Percentiles rank a stretch among this genome's conserved stretches.
phyloP scores from a whole-genome alignment of 2,113 vertebrate species.

The Bothrops jararaca region DNA sequence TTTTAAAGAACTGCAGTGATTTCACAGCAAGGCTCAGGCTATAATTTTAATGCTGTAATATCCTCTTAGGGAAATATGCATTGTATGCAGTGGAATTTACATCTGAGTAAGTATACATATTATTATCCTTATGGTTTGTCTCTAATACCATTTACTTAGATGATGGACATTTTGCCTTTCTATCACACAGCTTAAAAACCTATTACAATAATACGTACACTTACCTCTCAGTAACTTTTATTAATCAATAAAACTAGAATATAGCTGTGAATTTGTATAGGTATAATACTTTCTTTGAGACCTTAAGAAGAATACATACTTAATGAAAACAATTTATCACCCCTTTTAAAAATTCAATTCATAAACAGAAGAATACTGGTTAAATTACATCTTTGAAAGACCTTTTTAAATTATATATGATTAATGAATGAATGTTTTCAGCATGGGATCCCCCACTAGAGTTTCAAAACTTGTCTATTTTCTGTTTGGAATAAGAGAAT shows the following conservation, averaged over 20 bases:
- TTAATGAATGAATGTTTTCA: slow-evolving; percentile 39
- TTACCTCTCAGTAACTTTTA: background rate
- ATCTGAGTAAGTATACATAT: background rate
- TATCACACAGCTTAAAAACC: background rate
- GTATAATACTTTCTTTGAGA: background rate
- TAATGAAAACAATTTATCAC: background rate
- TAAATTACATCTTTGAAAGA: slow-evolving; percentile 35
- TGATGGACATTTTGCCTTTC: background rate
- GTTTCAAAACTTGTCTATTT: slow-evolving; percentile 3
- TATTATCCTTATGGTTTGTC: background rate
- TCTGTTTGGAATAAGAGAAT: slow-evolving; percentile 52
- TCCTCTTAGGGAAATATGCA: background rate
- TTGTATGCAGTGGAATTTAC: background rate
- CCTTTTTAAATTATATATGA: slow-evolving; percentile 32
- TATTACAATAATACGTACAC: background rate
- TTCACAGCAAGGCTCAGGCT: background rate
- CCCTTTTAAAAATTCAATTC: slow-evolving; percentile 9
- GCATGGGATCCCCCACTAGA: slow-evolving; percentile 38
- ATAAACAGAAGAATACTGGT: slow-evolving; percentile 40
- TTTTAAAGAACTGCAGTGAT: background rate
- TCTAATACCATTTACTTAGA: background rate
- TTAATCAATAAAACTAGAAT: background rate
- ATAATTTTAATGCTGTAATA: background rate
- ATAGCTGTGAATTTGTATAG: background rate
- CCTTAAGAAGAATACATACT: background rate